Base-by-base conservation (phyloP, 2,797 vertebrate species). In the Pipistrellus kuhlii region DNA sequence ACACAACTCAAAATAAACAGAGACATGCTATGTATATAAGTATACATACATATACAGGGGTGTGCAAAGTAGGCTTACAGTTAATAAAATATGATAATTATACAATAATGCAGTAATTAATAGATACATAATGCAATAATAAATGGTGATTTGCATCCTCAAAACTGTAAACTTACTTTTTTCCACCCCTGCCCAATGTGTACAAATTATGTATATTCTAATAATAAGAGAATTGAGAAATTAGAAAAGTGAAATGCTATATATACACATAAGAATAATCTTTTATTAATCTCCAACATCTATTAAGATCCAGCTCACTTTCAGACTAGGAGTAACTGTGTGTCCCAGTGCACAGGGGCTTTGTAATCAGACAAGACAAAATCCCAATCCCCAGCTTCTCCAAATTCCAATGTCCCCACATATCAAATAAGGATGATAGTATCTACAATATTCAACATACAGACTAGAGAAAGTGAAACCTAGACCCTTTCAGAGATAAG, bases 341-440 rank as follows among this genome's bases (percentile, higher is more conserved):
- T 25, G 4, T 38, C 23, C 32, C 5, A 32, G 13, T 27, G 30
- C 73, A 90, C 51, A 82, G 32, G 32, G 57, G 12, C 51, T 95
- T 88, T 71, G 30, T 44, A 84, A 62, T 78, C 57, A 75, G 76
- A 94, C 78, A 78, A 90, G 89, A 87, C 64, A 64, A 91, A 91
- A 55, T 94, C 94, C 85, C 88, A 46, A 85, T 78, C 21, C 44
- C 23, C 46, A 57, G 81, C 72, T 93, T 95, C 66, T 83, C 57
- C 76, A 72, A 94, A 85, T 93, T 59, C 87, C 81, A 73, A 73
- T 75, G 53, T 95, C 64, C 82, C 88, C 84, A 78, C 82, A 80
- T 95, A 81, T 81, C 81, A 93, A 93, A 88, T 76, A 76, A 90
- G 44, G 27, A 75, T 76, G 46, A 71, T 64, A 89, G 78, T 73